Base-by-base conservation (phyloP, 2,797 vertebrate genomes). In the Channallabes apus region DNA sequence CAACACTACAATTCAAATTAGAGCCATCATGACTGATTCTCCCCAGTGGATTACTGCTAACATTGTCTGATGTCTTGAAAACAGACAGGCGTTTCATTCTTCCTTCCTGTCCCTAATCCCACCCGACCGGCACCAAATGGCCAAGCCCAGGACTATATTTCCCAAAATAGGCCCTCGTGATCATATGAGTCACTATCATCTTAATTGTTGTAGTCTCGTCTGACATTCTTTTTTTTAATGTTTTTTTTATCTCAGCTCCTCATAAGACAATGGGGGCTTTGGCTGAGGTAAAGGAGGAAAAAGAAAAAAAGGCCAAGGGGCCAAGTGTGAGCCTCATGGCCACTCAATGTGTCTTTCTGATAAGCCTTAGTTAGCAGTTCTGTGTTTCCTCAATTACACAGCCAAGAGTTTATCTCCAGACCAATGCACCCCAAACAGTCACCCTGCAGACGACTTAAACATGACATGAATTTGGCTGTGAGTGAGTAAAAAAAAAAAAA, bases 351-450 rank as follows among this genome's bases (percentile, higher is more conserved):
- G 84, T 8, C 84, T 84, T 84, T 22, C 12, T 92, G 94, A 94
- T 95, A 94, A 94, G 90, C 81, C 80, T 27, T 73, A 18, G 90
- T 85, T 89, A 80, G 79, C 87, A 72, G 87, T 80, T 82, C 86
- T 24, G 51, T 82, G 87, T 87, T 94, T 94, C 94, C 94, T 94
- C 86, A 91, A 90, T 91, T 89, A 88, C 91, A 90, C 62, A 87
- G 88, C 84, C 58, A 51, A 61, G 88, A 79, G 77, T 82, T 92
- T 92, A 93, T 92, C 88, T 90, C 77, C 29, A 78, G 75, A 29
- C 20, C 27, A 84, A 46, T 64, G 80, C 35, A 84, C 76, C 65
- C 86, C 73, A 87, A 41, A 61, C 87, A 72, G 86, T 90, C 87
- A 90, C 85, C 86, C 67, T 29, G 73, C 15, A 86, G 65, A 86